Evolutionary conservation across 2,797 vertebrate species (phyloP).

Genomic region (Synaphobranchus kaupii): DNA sequence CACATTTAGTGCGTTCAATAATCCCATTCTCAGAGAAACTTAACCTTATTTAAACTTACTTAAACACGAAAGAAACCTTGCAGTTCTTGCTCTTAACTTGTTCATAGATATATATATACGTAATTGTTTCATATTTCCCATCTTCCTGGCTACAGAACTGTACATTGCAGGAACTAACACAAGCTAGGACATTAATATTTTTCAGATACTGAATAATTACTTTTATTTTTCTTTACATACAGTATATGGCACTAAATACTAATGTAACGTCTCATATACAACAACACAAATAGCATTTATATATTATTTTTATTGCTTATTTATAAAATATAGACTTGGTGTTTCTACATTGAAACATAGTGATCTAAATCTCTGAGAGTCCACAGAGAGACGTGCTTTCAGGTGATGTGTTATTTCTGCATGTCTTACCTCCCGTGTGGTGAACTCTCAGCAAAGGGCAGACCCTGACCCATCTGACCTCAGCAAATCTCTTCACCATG

Average conservation of each 20-base stretch:
- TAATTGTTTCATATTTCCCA: not conserved
- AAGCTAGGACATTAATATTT: not conserved
- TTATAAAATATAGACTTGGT: not conserved
- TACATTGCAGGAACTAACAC: not conserved
- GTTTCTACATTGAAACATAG: not conserved
- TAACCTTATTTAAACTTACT: not conserved
- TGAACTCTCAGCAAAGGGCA: constrained; percentile 29
- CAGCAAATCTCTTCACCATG: constrained; percentile 25
- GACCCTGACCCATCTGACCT: constrained; percentile 23
- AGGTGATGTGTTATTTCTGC: constrained; percentile 15
- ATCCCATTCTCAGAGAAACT: not conserved
- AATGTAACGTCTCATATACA: not conserved
- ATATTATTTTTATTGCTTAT: not conserved
- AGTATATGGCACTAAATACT: too few relatives aligned
- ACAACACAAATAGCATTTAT: not conserved
- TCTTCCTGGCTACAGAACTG: not conserved
- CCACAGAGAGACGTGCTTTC: not conserved
- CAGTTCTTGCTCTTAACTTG: not conserved
- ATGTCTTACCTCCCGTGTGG: constrained; percentile 4
- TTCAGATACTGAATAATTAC: not conserved
- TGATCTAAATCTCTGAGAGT: not conserved
- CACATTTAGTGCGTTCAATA: not conserved
- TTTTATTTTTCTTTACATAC: not conserved
- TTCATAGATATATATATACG: not conserved
- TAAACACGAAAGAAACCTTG: not conserved